Conservation (phyloP, 2,888 invertebrate genomes). For the Sthenelais limicola region DNA sequence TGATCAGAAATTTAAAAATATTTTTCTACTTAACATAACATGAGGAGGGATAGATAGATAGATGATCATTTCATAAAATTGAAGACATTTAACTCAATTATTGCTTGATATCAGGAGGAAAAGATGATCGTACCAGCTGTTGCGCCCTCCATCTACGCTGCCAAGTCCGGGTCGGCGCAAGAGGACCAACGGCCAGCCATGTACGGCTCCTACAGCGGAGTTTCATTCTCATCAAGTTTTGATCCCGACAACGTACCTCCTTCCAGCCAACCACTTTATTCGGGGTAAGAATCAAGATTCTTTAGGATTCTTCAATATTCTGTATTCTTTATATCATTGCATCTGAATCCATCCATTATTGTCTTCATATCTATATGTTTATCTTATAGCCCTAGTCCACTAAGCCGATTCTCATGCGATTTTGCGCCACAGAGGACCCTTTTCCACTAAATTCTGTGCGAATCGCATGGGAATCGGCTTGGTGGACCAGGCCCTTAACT, state of each 20-base stretch:
- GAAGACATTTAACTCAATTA: no score
- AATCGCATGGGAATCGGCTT: no score
- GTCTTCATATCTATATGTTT: neutral
- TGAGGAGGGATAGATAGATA: neutral
- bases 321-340: neutral
- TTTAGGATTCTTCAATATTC: neutral
- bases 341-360: neutral
- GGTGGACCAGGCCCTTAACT: no score
- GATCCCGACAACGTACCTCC: slow-evolving; percentile 78
- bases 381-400: no score
- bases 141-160: slow-evolving; percentile 33
- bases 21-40: neutral
- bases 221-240: slow-evolving; percentile 73
- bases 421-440: no score
- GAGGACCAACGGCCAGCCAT: slow-evolving; percentile 48
- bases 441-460: no score
- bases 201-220: slow-evolving; percentile 67
- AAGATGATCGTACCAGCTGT: slow-evolving; percentile 36
- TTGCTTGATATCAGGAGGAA: slow-evolving; percentile 44
- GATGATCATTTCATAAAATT: no score
- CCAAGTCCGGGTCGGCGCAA: slow-evolving; percentile 45
- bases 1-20: neutral
- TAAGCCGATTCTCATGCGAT: no score
- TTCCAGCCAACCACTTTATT: slow-evolving; percentile 75
- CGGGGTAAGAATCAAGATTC: slow-evolving; percentile 74